phyloP scores from a whole-genome alignment of 2,888 invertebrate species.

The Habrosyne pyritoides region DNA sequence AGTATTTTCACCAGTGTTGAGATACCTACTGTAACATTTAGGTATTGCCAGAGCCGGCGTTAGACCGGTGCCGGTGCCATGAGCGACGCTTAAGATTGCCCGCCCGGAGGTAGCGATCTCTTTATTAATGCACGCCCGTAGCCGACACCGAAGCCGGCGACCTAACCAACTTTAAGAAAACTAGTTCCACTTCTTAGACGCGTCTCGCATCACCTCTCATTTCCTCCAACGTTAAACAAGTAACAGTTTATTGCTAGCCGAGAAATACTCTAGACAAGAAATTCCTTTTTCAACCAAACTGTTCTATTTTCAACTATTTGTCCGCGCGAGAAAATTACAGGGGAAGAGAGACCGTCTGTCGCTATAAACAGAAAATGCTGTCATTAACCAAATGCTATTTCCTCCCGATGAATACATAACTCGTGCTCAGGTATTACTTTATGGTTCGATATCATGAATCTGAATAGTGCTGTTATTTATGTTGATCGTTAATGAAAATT shows the following conservation, averaged over 20 bases:
- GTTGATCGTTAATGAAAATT: slow-evolving; percentile 52
- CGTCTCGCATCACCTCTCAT: slow-evolving; percentile 47
- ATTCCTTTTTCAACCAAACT: slow-evolving; percentile 59
- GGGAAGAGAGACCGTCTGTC: slow-evolving; percentile 46
- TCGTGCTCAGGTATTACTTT: neutral
- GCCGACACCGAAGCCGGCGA: slow-evolving; percentile 35
- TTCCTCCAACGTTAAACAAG: slow-evolving; percentile 65
- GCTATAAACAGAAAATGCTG: slow-evolving; percentile 47
- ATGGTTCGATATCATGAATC: slow-evolving; percentile 39
- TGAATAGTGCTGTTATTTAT: slow-evolving; percentile 47
- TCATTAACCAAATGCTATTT: slow-evolving; percentile 58
- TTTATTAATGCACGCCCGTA: slow-evolving; percentile 55
- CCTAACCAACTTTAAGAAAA: slow-evolving; percentile 71
- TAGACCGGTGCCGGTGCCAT: slow-evolving; percentile 18
- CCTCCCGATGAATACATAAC: slow-evolving; percentile 39
- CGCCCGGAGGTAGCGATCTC: slow-evolving; percentile 46
- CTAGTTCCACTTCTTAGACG: slow-evolving; percentile 45
- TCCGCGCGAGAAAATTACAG: slow-evolving; percentile 54
- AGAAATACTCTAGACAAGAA: slow-evolving; percentile 54
- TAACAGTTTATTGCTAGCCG: slow-evolving; percentile 64
- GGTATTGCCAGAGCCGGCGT: neutral
- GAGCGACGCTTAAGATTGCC: slow-evolving; percentile 42
- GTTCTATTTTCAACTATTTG: slow-evolving; percentile 56
- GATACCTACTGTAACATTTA: slow-evolving; percentile 20
- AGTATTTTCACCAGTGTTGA: slow-evolving; percentile 20